Conservation (phyloP, 1,140 invertebrate species). For the Drosophila kurseongensis region DNA sequence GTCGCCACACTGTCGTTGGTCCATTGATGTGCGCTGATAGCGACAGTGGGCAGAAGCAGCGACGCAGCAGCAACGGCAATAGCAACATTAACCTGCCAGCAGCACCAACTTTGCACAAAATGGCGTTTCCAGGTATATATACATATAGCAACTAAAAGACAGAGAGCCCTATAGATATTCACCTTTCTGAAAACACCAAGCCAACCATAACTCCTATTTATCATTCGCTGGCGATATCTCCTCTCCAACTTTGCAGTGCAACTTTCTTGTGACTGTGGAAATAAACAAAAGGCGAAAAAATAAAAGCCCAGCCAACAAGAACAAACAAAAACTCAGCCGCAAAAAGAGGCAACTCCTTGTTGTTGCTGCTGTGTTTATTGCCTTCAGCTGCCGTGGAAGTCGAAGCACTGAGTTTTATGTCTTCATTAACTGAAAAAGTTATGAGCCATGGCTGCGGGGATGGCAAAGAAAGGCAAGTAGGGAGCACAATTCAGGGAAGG, state of each 20-base stretch:
- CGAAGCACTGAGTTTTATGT: slow-evolving; percentile 74
- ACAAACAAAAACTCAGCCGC: slow-evolving; percentile 48
- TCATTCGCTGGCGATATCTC: slow-evolving; percentile 53
- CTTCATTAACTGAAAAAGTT: slow-evolving; percentile 83
- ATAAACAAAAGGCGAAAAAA: slow-evolving; percentile 53
- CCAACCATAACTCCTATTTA: slow-evolving; percentile 23
- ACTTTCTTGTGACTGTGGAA: slow-evolving; percentile 72
- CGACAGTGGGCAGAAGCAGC: slow-evolving; percentile 48
- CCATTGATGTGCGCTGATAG: slow-evolving; percentile 82
- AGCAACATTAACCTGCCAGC: slow-evolving; percentile 4
- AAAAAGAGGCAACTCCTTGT: slow-evolving; percentile 41
- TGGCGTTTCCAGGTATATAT: slow-evolving; percentile 56
- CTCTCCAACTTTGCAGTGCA: slow-evolving; percentile 23
- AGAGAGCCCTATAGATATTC: slow-evolving; percentile 5
- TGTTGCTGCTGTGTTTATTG: slow-evolving; percentile 46
- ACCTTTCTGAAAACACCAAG: background rate
- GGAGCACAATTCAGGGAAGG: background rate
- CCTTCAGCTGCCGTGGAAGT: slow-evolving; percentile 67
- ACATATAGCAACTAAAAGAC: background rate
- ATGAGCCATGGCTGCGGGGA: slow-evolving; percentile 64
- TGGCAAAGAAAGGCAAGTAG: slow-evolving; percentile 3
- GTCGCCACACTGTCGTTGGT: slow-evolving; percentile 74
- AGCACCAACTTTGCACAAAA: slow-evolving; percentile 58
- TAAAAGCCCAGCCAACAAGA: slow-evolving; percentile 30
- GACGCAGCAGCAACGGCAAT: slow-evolving; percentile 24